Base-by-base conservation (phyloP, 2,888 invertebrate species). In the Cylloceria caligata region DNA sequence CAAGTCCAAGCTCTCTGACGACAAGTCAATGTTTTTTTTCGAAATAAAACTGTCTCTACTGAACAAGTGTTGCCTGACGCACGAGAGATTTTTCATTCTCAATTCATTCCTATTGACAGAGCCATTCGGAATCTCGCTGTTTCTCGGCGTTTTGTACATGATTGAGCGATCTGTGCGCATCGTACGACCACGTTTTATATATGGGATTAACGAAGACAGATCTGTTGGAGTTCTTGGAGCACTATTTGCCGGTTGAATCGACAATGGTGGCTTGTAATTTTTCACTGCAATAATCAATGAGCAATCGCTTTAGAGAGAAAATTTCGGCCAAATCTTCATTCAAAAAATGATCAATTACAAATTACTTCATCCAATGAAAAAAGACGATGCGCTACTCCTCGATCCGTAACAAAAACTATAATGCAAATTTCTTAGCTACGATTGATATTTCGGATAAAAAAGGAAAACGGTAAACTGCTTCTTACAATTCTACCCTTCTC, bases 121-220 rank as follows among this genome's bases (percentile, higher is more conserved):
- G 16, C 7, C n/a, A 9, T 60, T 34, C 45, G 45, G 83, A 75
- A 9, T 81, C 21, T 68, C 81, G 34, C 45, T 72, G 73, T 74
- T 87, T 49, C 77, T 80, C 1, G 92, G 91, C 2, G 92, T 92
- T 85, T 91, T 92, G 77, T 92, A 92, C 91, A 92, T 92, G 21
- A 92, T 84, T 1, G 92, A 92, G 80, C 90, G 88, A 68, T 92
- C 92, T 0, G 81, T 89, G 1, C 92, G 90, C 88, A 92, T 90
- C 7, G 86, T 85, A 27, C 88, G 88, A 4, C 92, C 92, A 27
- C 88, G 89, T 83, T 89, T 87, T 68, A 93, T 92, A 30, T 92
- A 93, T 0, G 92, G 92, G 78, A 93, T 91, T 71, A 93, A 83
- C 34, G 88, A 89, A 0, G 90, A 90, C 34, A 91, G 82, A 82